A percentile compares a stretch with the other conserved stretches of the same genome.
phyloP scores from a whole-genome alignment of 2,888 invertebrate species.

The Exocentrus adspersus region DNA sequence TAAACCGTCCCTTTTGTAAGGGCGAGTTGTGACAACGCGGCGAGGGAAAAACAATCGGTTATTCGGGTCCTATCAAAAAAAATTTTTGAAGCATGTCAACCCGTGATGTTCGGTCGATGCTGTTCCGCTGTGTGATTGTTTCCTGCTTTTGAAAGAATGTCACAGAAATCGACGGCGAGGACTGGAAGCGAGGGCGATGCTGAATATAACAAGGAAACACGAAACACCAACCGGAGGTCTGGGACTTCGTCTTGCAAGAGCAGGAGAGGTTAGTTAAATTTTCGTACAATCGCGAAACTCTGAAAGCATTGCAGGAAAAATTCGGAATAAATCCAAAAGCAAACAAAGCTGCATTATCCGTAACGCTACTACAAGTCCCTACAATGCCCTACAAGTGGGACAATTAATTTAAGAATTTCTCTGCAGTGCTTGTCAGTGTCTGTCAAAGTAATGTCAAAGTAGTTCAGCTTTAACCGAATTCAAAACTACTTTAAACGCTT shows the following conservation, averaged over 20 bases:
- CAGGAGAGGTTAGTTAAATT: constrained; percentile 32
- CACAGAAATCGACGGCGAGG: constrained; percentile 42
- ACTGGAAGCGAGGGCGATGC: constrained; percentile 44
- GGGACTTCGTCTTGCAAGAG: constrained; percentile 33
- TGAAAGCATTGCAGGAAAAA: too few species aligned
- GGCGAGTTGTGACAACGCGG: neutral
- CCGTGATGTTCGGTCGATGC: constrained; percentile 6
- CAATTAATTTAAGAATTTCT: too few species aligned
- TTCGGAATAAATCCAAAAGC: too few species aligned
- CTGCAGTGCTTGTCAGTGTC: too few species aligned
- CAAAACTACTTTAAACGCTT: too few species aligned
- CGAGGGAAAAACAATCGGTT: neutral
- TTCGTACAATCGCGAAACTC: too few species aligned
- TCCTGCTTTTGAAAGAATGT: constrained; percentile 37
- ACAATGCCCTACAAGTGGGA: too few species aligned
- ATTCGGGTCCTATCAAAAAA: constrained; percentile 8
- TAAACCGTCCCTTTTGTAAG: constrained; percentile 2
- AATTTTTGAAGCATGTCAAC: constrained; percentile 20
- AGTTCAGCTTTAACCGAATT: too few species aligned
- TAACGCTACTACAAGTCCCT: too few species aligned
- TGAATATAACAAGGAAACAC: constrained; percentile 28
- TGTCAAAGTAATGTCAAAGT: too few species aligned
- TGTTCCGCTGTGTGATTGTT: constrained; percentile 11
- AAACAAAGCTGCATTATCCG: too few species aligned
- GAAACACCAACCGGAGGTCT: constrained; percentile 20